Conservation (phyloP, 1,140 invertebrate species). For the Calephelis virginiensis region DNA sequence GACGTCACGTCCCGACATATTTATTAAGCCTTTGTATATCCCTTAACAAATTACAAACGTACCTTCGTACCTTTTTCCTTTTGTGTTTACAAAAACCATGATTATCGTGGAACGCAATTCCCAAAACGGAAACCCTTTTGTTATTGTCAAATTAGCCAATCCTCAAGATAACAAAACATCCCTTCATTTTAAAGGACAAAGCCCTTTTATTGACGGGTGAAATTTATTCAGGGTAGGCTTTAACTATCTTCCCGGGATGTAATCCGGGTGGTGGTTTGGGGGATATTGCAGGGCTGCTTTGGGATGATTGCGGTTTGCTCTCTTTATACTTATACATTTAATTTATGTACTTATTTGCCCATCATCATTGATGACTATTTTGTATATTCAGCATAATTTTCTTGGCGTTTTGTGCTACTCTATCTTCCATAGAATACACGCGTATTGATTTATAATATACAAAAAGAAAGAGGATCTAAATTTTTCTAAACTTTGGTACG, state of each 20-base stretch:
- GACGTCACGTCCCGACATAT: slow-evolving; percentile 35
- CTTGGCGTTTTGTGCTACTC: too few relatives aligned
- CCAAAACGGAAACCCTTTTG: slow-evolving; percentile 69
- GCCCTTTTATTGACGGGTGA: slow-evolving; percentile 67
- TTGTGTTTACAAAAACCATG: slow-evolving; percentile 57
- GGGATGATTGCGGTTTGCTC: slow-evolving; percentile 43
- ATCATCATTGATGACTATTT: neutral
- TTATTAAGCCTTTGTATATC: slow-evolving; percentile 50
- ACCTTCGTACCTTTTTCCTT: slow-evolving; percentile 40
- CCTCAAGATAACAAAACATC: slow-evolving; percentile 78
- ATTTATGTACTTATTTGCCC: slow-evolving; percentile 19
- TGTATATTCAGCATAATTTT: too few relatives aligned
- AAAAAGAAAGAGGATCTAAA: too few relatives aligned
- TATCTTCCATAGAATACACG: too few relatives aligned
- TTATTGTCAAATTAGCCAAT: slow-evolving; percentile 78
- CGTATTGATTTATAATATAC: too few relatives aligned
- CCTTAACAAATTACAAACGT: slow-evolving; percentile 46
- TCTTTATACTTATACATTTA: slow-evolving; percentile 36
- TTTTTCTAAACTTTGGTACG: too few relatives aligned
- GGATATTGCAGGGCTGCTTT: slow-evolving; percentile 27
- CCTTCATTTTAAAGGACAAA: slow-evolving; percentile 72
- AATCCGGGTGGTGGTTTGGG: slow-evolving; percentile 49
- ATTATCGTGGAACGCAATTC: slow-evolving; percentile 66
- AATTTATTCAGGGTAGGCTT: slow-evolving; percentile 70
- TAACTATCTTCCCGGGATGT: slow-evolving; percentile 71